Percentiles rank a stretch among this genome's conserved stretches.
Conservation (phyloP, 2,888 invertebrate species). For the Nycteola revayana region DNA sequence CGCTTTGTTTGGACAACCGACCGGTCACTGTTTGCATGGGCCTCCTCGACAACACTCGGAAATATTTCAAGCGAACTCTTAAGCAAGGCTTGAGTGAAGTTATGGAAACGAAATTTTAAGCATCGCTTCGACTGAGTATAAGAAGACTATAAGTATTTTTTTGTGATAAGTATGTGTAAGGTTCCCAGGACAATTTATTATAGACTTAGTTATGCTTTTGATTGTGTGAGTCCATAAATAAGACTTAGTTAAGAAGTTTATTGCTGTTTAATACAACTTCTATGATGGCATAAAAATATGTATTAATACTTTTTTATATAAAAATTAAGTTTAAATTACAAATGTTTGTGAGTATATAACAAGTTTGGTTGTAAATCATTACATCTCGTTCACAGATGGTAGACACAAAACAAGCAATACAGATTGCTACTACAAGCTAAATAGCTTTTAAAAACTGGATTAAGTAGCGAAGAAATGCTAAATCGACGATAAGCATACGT, state of each 20-base stretch:
- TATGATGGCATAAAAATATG: neutral
- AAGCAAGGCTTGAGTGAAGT: slow-evolving; percentile 39
- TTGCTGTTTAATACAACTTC: no score
- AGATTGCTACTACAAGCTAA: slow-evolving; percentile 72
- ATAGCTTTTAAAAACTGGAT: slow-evolving; percentile 75
- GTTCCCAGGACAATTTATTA: no score
- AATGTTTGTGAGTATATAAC: slow-evolving; percentile 5
- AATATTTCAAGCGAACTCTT: slow-evolving; percentile 66
- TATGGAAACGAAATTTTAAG: slow-evolving; percentile 34
- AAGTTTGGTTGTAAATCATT: slow-evolving; percentile 28
- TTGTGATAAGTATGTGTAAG: no score
- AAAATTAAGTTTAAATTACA: slow-evolving; percentile 3
- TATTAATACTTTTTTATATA: slow-evolving; percentile 6
- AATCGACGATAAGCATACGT: slow-evolving; percentile 75
- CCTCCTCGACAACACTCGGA: slow-evolving; percentile 70
- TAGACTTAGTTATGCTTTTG: no score
- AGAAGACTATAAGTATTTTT: no score
- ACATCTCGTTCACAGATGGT: slow-evolving; percentile 31
- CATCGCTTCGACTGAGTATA: slow-evolving; percentile 12
- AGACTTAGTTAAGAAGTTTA: no score
- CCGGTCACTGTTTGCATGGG: slow-evolving; percentile 76
- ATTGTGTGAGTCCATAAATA: no score
- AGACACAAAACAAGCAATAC: slow-evolving; percentile 57
- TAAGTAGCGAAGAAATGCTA: slow-evolving; percentile 78
- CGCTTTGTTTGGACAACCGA: slow-evolving; percentile 70